A percentile compares a stretch with the other conserved stretches of the same genome.
Evolutionary conservation across 2,113 vertebrate species (phyloP).

Genomic region (Mormyrus lacerda): DNA sequence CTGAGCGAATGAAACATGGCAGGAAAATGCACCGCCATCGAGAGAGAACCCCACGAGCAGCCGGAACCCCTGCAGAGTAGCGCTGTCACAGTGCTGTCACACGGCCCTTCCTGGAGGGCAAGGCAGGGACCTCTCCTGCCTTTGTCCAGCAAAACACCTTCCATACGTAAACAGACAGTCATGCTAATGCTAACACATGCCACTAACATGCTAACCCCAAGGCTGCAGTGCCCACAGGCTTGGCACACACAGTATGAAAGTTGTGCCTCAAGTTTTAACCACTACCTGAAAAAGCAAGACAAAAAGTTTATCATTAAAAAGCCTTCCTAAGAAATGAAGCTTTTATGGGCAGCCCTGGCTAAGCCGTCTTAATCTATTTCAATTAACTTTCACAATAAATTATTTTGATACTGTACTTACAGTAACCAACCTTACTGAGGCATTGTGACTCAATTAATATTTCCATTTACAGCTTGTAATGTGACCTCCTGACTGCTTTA

Average conservation of each 20-base stretch:
- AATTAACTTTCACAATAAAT: constrained; percentile 17
- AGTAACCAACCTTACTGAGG: not conserved
- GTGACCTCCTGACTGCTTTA: not conserved
- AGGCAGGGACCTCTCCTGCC: not conserved
- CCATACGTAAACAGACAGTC: not conserved
- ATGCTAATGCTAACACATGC: not conserved
- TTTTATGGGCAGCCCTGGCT: not conserved
- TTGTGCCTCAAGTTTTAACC: not conserved
- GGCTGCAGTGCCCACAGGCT: not conserved
- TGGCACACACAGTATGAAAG: not conserved
- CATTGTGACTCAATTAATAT: not conserved
- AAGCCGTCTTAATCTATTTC: not conserved
- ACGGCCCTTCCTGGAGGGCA: not conserved
- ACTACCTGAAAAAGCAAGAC: not conserved
- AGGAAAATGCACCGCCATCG: not conserved
- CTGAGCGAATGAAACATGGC: not conserved
- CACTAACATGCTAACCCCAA: not conserved
- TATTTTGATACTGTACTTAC: constrained; percentile 13
- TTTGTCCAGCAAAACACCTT: not conserved
- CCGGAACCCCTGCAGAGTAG: not conserved
- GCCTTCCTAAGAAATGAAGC: not conserved
- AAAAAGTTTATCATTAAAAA: not conserved
- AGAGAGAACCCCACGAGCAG: not conserved
- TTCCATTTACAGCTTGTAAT: not conserved
- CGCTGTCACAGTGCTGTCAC: not conserved